Base-by-base conservation (phyloP, 2,888 invertebrate genomes). In the Hypena proboscidalis region DNA sequence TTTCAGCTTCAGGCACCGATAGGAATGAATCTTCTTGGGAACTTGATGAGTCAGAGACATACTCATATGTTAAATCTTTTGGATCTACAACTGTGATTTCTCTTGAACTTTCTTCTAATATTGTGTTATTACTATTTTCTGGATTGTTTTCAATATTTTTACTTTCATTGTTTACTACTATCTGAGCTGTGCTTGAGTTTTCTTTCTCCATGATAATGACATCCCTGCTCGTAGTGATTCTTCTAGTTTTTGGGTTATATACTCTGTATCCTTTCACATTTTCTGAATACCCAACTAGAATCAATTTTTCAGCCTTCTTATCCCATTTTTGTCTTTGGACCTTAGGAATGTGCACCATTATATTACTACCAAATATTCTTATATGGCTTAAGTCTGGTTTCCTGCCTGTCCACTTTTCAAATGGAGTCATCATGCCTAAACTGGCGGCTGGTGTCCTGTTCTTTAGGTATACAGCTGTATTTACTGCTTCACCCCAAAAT, bases 241-340 rank as follows among this genome's bases (percentile, higher is more conserved):
- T 37, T 13, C 11, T 21, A 8, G 19, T 33, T n/a, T 31, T 11
- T 19, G 44, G 15, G 20, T 51, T 27, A 21, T 13, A 32, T n/a
- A 51, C 14, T 29, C 44, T 37, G 13, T 42, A 51, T 3, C 50
- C 45, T 25, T 51, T 51, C 4, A 17, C 38, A 35, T 45, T 45
- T 7, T 51, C 42, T 9, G 37, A 23, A 7, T 27, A 33, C 4
- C 36, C 36, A 3, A 27, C 36, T 27, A 31, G 6, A 6, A 25
- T 25, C 1, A 6, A 7, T 25, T 25, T 49, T 23, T 1, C 6
- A n/a, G n/a, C 43, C 27, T 25, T 43, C 14, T 27, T 27, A 27
- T 27, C 27, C 14, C 27, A 27, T 13, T 27, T 27, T 13, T 6
- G 5, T 49, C n/a, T 27, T 31, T 21, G 30, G 3, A 7, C 13